Evolutionary conservation across 2,888 invertebrate genomes (phyloP), one percentile per base, ranked within the genome.

Genomic region (Pachymerium ferrugineum): DNA sequence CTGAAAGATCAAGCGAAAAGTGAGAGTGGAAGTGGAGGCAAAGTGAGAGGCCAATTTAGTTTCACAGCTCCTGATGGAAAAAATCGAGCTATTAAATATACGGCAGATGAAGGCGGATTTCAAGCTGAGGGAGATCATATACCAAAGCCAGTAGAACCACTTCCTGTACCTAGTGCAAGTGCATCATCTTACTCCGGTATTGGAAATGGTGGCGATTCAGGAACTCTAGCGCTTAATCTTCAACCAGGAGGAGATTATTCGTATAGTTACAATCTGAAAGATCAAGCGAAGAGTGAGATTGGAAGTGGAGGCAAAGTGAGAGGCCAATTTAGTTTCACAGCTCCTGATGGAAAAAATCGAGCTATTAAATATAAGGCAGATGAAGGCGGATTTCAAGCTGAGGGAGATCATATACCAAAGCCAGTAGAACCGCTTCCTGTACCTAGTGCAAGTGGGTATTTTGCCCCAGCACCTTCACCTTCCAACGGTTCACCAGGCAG

Each of bases 1-100:
- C 30, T 54, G 19, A 25, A 16, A 47, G 72, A 72, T 47, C 72
- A 72, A 29, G 42, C 72, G 19, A 72, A 72, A 19, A 54, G 54
- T 14, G 72, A 72, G 16, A 22, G 5, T 5, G 71, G 71, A 33
- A 28, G 28, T n/a, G 72, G 22, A 4, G 72, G 72, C 12, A 72
- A 54, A 29, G 72, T 72, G 28, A 54, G 28, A 29, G 70, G 70
- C 5, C 70, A 70, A 19, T 70, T 30, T 29, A 70, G 30, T 31
- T 70, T 30, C 31, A 19, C 19, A n/a, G 70, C 28, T 30, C 16
- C 25, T 3, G 70, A 31, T 31, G 70, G 70, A 2, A 28, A 70
- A n/a, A 70, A 70, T 2, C 29, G 16, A 3, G 70, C 70, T 29
- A 8, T 70, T 31, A 30, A 25, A 28, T 70, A 70, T 29, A 70